Base-by-base conservation (phyloP, 2,797 vertebrate genomes). In the Hafferia zeledoni region DNA sequence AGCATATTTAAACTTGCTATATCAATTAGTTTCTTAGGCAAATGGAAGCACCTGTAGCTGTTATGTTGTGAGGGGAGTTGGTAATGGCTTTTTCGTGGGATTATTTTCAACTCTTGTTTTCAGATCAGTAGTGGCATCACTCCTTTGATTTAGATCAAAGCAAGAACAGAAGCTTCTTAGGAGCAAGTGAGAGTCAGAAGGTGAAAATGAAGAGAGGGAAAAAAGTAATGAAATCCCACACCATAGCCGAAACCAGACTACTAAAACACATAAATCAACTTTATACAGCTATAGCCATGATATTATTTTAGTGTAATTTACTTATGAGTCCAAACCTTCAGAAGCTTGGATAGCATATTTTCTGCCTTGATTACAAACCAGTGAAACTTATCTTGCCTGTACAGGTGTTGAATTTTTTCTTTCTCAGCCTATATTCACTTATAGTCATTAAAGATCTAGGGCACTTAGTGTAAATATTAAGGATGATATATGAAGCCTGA, bases 61-160 rank as follows among this genome's bases (percentile, higher is more conserved):
- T 83, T 72, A 22, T 55, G 17, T 49, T 33, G 39, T 37, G 24
- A 25, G 6, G 37, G 17, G 25, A 31, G 8, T 9, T 85, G 16
- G 33, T 49, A 72, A 24, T 17, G 10, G 5, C 41, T 79, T 77
- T 90, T 60, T 82, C 61, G 14, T 47, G 78, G 56, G 61, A 60
- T 70, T 78, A 44, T 49, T 96, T 93, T 91, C 80, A 67, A 2
- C 13, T 81, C 30, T 27, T 86, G 47, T 65, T 93, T 92, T 94
- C 30, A 82, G 33, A 81, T 68, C 68, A 78, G 76, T 72, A 81
- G 64, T 75, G 61, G 50, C 82, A 89, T 41, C 44, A 65, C 59
- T 68, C 33, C 79, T 95, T 97, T 93, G 87, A 92, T 96, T 76
- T 83, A 92, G 70, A 94, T 95, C 74, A 94, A 96, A 95, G 83